Evolutionary conservation across 2,888 invertebrate species (phyloP), one percentile per base, ranked within the genome.

Genomic region (Scaptomyza flava): DNA sequence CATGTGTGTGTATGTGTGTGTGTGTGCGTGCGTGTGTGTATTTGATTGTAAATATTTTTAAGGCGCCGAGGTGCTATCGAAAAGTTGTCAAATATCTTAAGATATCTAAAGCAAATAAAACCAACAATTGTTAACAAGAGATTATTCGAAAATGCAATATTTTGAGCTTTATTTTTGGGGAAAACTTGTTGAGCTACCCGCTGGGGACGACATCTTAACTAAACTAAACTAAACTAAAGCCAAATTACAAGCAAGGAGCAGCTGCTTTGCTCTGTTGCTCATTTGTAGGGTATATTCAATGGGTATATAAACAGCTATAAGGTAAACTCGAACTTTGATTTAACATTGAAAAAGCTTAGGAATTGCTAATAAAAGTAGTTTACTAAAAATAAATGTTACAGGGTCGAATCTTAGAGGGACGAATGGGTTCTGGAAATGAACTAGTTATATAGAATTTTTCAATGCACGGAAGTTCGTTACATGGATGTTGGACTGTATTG

Each of bases 161-260:
- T 27, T 27, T 6, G 6, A 27, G 3, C 0, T 27, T 27, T 27
- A 27, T 27, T 27, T 27, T 5, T 27, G 3, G 27, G 6, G 30
- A 3, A 20, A 77, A 72, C 67, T 79, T 6, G 33, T 71, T 17
- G 48, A 68, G 20, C 71, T 45, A 33, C 76, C 79, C 77, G 52
- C 63, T 46, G 43, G 33, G 27, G 27, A 27, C 6, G 6, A 27
- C 27, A 27, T 27, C 27, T 23, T 4, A 23, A 23, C 23, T 27
- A 27, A 27, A 6, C 27, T 27, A 4, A 27, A 27, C 53, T 8
- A 50, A 63, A 52, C 57, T 43, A 20, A 38, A 65, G 65, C 57
- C 69, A 60, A 73, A 76, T 69, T 73, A 63, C 65, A 68, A 42
- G 72, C 14, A 64, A 83, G 59, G 81, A 77, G 74, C 64, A 46